Conservation (phyloP, 2,888 invertebrate genomes). For the Notodonta ziczac region DNA sequence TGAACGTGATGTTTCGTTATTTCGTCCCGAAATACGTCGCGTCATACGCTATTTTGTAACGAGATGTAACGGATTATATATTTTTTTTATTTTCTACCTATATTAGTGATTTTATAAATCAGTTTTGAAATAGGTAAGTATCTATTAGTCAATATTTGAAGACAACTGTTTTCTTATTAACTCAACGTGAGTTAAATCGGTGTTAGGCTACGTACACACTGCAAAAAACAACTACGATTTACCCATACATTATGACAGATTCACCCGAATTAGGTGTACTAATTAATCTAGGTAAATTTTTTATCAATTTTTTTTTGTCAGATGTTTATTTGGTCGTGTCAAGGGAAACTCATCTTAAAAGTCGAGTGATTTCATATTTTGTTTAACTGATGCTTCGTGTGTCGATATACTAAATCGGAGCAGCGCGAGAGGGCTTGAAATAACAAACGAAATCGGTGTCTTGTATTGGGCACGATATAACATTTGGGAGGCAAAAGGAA, state of each 20-base stretch:
- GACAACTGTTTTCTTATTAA: no score
- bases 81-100: background rate
- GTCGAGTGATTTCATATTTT: conserved; percentile 62
- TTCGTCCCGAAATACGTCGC: background rate
- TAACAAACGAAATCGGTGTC: conserved; percentile 80
- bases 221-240: no score
- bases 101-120: no score
- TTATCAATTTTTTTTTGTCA: no score
- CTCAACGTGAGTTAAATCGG: no score
- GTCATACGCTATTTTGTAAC: conserved; percentile 16
- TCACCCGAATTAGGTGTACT: no score
- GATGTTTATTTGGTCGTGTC: conserved; percentile 9
- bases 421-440: conserved; percentile 73
- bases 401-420: conserved; percentile 75
- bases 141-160: no score
- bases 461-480: conserved; percentile 76
- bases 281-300: no score
- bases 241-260: no score
- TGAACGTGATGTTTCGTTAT: conserved; percentile 40
- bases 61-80: background rate
- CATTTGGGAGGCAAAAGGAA: conserved; percentile 77
- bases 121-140: no score
- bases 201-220: no score
- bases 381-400: conserved; percentile 72
- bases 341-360: conserved; percentile 29